phyloP scores from a whole-genome alignment of 92 coral and sea anemone species.

The Parazoanthus atlanticus region DNA sequence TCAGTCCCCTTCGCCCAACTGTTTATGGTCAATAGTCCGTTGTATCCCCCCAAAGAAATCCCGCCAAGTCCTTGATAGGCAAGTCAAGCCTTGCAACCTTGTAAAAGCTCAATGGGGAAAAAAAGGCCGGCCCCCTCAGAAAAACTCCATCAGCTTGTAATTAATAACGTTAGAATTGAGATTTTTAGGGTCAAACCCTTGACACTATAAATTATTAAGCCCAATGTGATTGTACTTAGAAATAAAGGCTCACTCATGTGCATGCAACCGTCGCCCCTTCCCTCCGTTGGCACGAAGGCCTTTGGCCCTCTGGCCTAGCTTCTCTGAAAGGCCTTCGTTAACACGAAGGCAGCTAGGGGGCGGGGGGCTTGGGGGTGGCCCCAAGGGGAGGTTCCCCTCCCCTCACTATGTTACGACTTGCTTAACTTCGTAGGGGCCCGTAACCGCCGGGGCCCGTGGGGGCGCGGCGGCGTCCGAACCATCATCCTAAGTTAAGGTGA shows the following conservation, averaged over 20 bases:
- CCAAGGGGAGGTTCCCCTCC: constrained; percentile 65
- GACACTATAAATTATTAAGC: constrained; percentile 65
- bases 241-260: constrained; percentile 59
- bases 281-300: no score
- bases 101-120: constrained; percentile 56
- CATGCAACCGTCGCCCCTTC: constrained; percentile 44
- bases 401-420: constrained; percentile 68
- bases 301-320: no score
- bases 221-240: constrained; percentile 68
- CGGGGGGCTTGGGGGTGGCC: constrained; percentile 9
- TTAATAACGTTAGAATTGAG: constrained; percentile 72
- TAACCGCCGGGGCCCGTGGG: constrained; percentile 60
- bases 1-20: constrained; percentile 71
- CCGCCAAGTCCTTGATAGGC: constrained; percentile 28
- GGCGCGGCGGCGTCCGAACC: constrained; percentile 49
- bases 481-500: constrained; percentile 58
- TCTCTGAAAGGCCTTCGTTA: no score
- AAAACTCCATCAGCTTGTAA: constrained; percentile 66
- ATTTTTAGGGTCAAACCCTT: constrained; percentile 73
- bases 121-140: constrained; percentile 63
- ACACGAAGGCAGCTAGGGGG: no score
- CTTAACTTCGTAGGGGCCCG: constrained; percentile 65
- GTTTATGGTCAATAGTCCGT: constrained; percentile 68
- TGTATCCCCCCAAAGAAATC: constrained; percentile 42
- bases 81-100: constrained; percentile 24